Evolutionary conservation across 2,113 vertebrate genomes (phyloP).

Genomic region (Natator depressus): DNA sequence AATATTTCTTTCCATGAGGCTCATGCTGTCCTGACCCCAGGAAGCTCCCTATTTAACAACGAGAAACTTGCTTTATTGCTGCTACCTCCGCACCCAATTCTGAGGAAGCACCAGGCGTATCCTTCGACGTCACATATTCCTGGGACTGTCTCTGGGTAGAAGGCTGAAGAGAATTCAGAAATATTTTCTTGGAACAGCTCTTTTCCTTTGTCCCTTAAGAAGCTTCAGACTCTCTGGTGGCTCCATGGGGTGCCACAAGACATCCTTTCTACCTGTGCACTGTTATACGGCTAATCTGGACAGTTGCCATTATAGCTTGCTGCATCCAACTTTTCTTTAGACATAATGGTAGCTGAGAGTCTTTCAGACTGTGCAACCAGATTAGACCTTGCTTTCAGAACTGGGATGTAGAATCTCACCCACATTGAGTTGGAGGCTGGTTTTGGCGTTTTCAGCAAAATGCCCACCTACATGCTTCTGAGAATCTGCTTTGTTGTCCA

Average conservation of each 20-base stretch:
- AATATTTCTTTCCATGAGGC: neutral
- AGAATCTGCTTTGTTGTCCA: neutral
- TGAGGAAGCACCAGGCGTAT: neutral
- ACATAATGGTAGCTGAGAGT: neutral
- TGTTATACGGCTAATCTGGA: neutral
- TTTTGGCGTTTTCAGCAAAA: neutral
- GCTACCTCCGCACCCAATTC: neutral
- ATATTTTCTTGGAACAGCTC: neutral
- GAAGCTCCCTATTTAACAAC: neutral
- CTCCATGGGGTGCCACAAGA: neutral
- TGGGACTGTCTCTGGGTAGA: neutral
- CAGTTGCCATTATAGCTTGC: neutral
- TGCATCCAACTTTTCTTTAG: neutral
- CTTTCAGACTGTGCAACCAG: neutral
- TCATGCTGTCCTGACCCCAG: neutral
- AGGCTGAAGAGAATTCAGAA: neutral
- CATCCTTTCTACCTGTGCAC: neutral
- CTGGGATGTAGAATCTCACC: neutral
- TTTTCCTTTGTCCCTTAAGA: neutral
- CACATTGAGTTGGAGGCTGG: neutral
- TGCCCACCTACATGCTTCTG: neutral
- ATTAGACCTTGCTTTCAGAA: neutral
- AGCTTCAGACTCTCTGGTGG: neutral
- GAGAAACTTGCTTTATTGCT: neutral
- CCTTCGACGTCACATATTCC: neutral